Evolutionary conservation across 2,888 invertebrate genomes (phyloP), one percentile per base, ranked within the genome.

Genomic region (Heliconius ethilla): DNA sequence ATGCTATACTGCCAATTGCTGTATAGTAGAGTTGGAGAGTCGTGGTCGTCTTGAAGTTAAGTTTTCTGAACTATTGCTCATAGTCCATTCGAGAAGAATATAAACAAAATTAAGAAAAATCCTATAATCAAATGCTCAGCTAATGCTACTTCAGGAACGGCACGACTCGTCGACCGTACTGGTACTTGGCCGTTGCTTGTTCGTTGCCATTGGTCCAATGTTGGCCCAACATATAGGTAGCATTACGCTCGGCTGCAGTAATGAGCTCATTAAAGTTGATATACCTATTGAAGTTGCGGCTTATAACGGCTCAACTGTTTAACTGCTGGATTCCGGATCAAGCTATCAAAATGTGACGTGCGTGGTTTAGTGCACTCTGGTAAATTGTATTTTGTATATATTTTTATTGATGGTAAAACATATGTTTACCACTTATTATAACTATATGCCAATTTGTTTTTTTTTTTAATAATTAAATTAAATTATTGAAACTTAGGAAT

Each of bases 201-300:
- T n/a, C 10, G 29, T 59, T n/a, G 25, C 25, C n/a, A 10, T 62
- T 59, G 37, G 63, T 40, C 40, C 25, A 25, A 9, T 69, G 74
- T 65, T 65, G 74, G 74, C 40, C 74, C 63, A 37, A 72, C 59
- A 33, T 33, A 72, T 15, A 72, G 74, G 63, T 40, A 74, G 84
- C 82, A 79, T 82, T 81, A 80, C 82, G 83, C 82, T 78, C 82
- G 81, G 81, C 82, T 78, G 83, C 83, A 84, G 85, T 88, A 89
- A 90, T 90, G 88, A 89, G 86, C 88, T 89, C 89, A 88, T 90
- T 89, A 89, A 86, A 84, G 82, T 80, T 82, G 82, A 83, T 83
- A 82, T 85, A 84, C 82, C 81, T 83, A 84, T 82, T 82, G 83
- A 80, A 84, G 83, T 82, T 83, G 84, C 75, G 84, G 85, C 82